These are phyloP conservation scores for Hipparchia sbordonii DNA, from an alignment of 2,888 invertebrate species.

Conservation along the genomic window DNA sequence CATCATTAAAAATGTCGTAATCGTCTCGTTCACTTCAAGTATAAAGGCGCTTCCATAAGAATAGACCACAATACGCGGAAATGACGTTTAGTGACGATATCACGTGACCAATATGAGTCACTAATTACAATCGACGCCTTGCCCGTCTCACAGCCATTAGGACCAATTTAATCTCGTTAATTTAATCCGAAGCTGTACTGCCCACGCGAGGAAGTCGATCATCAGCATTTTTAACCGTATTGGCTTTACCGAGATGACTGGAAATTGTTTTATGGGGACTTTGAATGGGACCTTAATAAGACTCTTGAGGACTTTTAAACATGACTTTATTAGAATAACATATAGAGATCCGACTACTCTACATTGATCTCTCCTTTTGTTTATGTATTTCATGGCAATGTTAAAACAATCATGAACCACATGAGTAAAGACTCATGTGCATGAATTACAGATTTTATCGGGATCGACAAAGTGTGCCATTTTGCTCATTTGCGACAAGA, in stretches of 20 bases:
- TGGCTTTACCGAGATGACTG: conserved; percentile 43
- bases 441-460: no score
- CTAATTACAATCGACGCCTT: conserved; percentile 80
- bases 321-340: not conserved
- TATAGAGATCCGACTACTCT: not conserved
- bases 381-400: no score
- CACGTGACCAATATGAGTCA: conserved; percentile 60
- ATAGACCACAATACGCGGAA: conserved; percentile 40
- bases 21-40: not conserved
- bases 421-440: no score
- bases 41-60: conserved; percentile 7
- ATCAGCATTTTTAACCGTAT: conserved; percentile 61
- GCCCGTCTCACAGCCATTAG: conserved; percentile 77
- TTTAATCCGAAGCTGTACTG: conserved; percentile 52
- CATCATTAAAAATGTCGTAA: not conserved
- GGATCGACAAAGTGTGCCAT: no score
- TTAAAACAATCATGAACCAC: not conserved
- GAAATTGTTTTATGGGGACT: conserved; percentile 26
- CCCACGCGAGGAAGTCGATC: conserved; percentile 78
- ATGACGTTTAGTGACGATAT: conserved; percentile 34
- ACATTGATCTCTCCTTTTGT: no score
- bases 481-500: no score
- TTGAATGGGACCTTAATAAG: conserved; percentile 20
- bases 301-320: not conserved
- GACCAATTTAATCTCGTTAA: conserved; percentile 81